Evolutionary conservation across 1,140 invertebrate genomes (phyloP), one percentile per base, ranked within the genome.

Genomic region (Microplitis demolitor): DNA sequence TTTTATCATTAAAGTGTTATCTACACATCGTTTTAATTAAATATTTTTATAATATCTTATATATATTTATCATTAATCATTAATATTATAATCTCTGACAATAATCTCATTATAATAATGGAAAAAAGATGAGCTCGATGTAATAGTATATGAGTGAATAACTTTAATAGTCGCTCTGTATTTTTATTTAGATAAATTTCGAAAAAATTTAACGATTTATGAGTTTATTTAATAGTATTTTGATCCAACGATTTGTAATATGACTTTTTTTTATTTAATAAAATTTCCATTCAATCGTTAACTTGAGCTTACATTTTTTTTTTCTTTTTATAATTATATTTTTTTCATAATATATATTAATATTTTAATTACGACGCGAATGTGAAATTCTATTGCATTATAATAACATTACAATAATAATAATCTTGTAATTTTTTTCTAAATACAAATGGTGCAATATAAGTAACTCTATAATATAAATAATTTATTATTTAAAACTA

Each of bases 11-110:
- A 24, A 24, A 24, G 24, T 24, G 24, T 24, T 69, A 62, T 69
- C 58, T 69, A 58, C 68, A 61, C 50, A 11, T 45, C 39, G 61
- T 14, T 63, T 69, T 69, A 56, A 11, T 5, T 16, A 69, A 6
- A 45, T 45, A 45, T 45, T 45, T 11, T 11, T 14, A 35, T 34
- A n/a, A 8, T 45, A 14, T 56, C 16, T 56, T 24, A 56, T 56
- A 24, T 56, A 56, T 56, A 8, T 51, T 9, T 6, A 45, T 45
- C 6, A 45, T 45, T 45, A 45, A 45, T 45, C 4, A 5, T 45
- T 45, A 45, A 9, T 9, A 45, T 39, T 39, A 39, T 39, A 39
- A 9, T 45, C 39, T 45, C 39, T 45, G 39, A 45, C 13, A 51
- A 51, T 51, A 51, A 51, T 51, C 45, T 51, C 45, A 9, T 8